Evolutionary conservation across 1,140 invertebrate species (phyloP).

Genomic region (Pomacea maculata): DNA sequence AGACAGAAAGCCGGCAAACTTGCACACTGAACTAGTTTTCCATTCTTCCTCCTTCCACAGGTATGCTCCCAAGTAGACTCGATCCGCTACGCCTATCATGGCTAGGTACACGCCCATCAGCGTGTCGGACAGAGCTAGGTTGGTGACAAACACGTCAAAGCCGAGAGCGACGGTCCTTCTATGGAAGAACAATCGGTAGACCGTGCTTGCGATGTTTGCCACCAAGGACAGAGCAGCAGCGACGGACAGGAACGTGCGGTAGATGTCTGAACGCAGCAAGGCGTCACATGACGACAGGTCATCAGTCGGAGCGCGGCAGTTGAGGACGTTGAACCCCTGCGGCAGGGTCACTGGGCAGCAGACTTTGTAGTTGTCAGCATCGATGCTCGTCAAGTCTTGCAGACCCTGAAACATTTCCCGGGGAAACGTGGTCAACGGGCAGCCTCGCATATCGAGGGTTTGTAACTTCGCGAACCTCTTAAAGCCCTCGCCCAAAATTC

Average conservation of each 20-base stretch:
- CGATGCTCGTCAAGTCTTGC: constrained; percentile 17
- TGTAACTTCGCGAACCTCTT: background rate
- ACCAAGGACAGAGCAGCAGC: constrained; percentile 25
- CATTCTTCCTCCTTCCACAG: constrained; percentile 37
- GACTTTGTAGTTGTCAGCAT: constrained; percentile 27
- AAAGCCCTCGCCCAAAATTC: constrained; percentile 15
- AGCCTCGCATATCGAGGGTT: constrained; percentile 21
- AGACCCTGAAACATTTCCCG: constrained; percentile 26
- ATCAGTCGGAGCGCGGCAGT: constrained; percentile 29
- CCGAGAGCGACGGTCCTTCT: constrained; percentile 23
- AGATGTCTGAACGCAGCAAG: constrained; percentile 24
- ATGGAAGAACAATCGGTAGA: constrained; percentile 19
- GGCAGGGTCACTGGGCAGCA: constrained; percentile 28
- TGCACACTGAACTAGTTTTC: constrained; percentile 40
- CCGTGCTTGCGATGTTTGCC: constrained; percentile 34
- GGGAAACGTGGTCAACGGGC: constrained; percentile 20
- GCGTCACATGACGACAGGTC: constrained; percentile 38
- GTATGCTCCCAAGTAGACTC: constrained; percentile 43
- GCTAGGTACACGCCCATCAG: constrained; percentile 53
- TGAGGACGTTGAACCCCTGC: constrained; percentile 3
- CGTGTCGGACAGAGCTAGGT: constrained; percentile 44
- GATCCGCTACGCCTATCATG: constrained; percentile 48
- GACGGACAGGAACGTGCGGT: constrained; percentile 31
- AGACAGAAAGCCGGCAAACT: constrained; percentile 45
- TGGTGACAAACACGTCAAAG: constrained; percentile 35